Evolutionary conservation across 2,888 invertebrate genomes (phyloP).

Genomic region (Taphrorychus bicolor): DNA sequence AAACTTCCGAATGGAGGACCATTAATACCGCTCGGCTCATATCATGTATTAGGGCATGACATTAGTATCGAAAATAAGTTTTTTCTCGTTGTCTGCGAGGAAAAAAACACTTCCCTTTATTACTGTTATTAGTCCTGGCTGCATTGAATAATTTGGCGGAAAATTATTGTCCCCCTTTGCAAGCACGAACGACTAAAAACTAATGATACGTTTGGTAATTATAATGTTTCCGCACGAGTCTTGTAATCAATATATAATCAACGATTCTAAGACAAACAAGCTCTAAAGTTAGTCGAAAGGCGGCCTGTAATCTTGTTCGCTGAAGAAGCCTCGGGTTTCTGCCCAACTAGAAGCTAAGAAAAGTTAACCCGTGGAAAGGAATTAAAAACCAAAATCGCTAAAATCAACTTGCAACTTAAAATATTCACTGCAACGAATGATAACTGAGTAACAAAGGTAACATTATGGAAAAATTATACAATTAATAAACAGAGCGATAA

Average conservation of each 20-base stretch:
- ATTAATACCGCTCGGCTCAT: not conserved
- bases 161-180: conserved; percentile 4
- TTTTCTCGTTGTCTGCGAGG: not conserved
- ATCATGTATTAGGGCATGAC: not conserved
- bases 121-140: not conserved
- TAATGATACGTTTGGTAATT: conserved; percentile 22
- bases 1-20: not conserved
- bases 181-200: conserved; percentile 11
- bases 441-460: too few species aligned
- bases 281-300: conserved; percentile 12
- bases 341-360: too few species aligned
- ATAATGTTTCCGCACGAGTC: conserved; percentile 16
- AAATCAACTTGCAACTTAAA: too few species aligned
- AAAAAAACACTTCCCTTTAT: not conserved
- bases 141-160: not conserved
- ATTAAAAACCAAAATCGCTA: too few species aligned
- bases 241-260: conserved; percentile 31
- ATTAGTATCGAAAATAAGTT: not conserved
- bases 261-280: conserved; percentile 28
- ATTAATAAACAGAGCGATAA: too few species aligned
- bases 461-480: too few species aligned
- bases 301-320: conserved; percentile 25
- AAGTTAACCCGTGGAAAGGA: too few species aligned
- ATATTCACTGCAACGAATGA: too few species aligned
- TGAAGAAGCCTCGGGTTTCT: too few species aligned